Conservation (phyloP, 2,888 invertebrate genomes). For the Arrhopalites spinosus region DNA sequence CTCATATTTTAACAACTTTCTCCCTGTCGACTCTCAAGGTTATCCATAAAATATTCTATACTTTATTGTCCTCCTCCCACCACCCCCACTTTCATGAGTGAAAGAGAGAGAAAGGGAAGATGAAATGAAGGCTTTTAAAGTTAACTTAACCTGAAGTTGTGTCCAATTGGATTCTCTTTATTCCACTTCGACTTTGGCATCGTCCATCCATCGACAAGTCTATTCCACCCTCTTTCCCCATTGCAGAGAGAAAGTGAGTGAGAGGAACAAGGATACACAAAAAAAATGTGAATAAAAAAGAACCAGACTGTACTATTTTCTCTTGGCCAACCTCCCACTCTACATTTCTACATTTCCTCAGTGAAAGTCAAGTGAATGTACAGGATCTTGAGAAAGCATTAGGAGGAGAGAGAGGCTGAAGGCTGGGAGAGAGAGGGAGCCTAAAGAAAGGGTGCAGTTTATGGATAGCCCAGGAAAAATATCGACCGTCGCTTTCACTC, state of each 20-base stretch:
- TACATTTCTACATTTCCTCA: too few species aligned
- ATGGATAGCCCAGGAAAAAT: background rate
- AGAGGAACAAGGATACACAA: too few species aligned
- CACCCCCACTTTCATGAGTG: background rate
- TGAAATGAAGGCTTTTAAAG: background rate
- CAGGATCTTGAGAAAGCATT: too few species aligned
- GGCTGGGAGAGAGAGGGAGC: background rate
- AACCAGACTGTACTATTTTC: background rate
- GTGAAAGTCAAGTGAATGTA: too few species aligned
- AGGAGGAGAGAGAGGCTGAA: too few species aligned
- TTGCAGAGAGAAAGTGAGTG: background rate
- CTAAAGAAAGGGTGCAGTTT: background rate
- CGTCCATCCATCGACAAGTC: background rate
- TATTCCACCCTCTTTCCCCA: background rate
- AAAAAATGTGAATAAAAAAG: too few species aligned
- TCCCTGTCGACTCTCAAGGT: background rate
- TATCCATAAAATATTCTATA: background rate
- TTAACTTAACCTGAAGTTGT: background rate
- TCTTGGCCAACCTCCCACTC: background rate
- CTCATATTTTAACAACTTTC: background rate
- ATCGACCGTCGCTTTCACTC: background rate
- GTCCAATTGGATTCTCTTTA: background rate
- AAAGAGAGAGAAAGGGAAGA: background rate
- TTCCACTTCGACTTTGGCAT: background rate
- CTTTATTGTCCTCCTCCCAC: background rate